Evolutionary conservation across 2,797 vertebrate species (phyloP).

Genomic region (Lagorchestes hirsutus): DNA sequence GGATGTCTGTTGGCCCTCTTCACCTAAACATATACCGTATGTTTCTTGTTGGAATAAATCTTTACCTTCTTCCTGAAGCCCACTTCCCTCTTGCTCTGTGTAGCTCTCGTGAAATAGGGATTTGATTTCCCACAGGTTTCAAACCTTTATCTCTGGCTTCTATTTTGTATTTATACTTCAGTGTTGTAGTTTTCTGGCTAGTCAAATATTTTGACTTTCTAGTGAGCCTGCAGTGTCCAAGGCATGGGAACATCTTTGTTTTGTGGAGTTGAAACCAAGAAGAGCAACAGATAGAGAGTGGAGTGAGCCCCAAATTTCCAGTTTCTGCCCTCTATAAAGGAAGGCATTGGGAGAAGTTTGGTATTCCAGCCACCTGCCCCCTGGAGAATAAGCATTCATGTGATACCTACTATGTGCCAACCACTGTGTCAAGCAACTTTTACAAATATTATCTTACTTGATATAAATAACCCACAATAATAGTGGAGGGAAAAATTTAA

Average conservation of each 20-base stretch:
- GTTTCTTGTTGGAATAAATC: background rate
- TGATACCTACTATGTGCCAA: background rate
- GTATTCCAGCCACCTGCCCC: background rate
- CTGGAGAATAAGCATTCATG: background rate
- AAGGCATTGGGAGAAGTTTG: background rate
- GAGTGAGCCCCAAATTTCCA: background rate
- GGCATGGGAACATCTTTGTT: background rate
- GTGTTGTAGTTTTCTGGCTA: background rate
- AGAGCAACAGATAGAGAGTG: background rate
- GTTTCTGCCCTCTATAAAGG: background rate
- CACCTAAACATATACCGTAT: background rate
- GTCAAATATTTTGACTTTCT: background rate
- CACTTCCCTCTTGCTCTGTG: background rate
- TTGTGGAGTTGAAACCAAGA: background rate
- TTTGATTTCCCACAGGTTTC: background rate
- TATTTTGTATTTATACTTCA: background rate
- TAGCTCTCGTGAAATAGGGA: background rate
- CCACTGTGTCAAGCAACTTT: background rate
- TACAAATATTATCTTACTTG: background rate
- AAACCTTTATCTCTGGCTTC: background rate
- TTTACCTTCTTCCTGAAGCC: background rate
- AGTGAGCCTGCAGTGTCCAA: background rate
- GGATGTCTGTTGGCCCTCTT: background rate
- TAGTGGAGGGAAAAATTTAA: background rate
- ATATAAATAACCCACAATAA: background rate